Base-by-base conservation (phyloP, 2,888 invertebrate species). In the Esperia sulphurella region DNA sequence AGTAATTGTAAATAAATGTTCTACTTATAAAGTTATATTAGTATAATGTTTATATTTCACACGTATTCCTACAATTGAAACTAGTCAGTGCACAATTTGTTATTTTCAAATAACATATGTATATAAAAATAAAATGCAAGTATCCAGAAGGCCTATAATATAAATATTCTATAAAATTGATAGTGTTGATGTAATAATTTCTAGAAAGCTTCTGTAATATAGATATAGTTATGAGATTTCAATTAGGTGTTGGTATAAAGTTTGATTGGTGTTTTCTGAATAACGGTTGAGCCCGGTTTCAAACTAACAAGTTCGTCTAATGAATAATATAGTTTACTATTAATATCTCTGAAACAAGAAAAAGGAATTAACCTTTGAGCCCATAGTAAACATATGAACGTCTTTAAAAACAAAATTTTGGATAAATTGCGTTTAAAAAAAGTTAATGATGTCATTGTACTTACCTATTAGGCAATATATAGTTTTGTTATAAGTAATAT, bases 281-380 rank as follows among this genome's bases (percentile, higher is more conserved):
- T 57, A 65, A 79, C 75, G 67, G 56, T 63, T 78, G 85, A 85
- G 85, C 85, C 85, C 85, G 63, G 63, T 83, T 83, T 84, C 79
- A 79, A 79, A 79, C 72, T 68, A 45, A 37, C 39, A 43, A 29
- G 21, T 21, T 21, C 21, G 49, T 49, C 21, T 21, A 47, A 47
- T 21, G 21, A 21, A 3, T 21, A 5, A n/a, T n/a, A n/a, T n/a
- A n/a, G n/a, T n/a, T n/a, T n/a, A n/a, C n/a, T n/a, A n/a, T n/a
- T n/a, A n/a, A n/a, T n/a, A n/a, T n/a, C n/a, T n/a, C n/a, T n/a
- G n/a, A n/a, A n/a, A n/a, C n/a, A n/a, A n/a, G n/a, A n/a, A n/a
- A n/a, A n/a, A n/a, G n/a, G n/a, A n/a, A n/a, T n/a, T n/a, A n/a
- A n/a, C n/a, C n/a, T n/a, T n/a, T n/a, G n/a, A n/a, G n/a, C n/a